These are phyloP conservation scores for Agrypnia vestita DNA, from an alignment of 1,140 invertebrate species.

Conservation along the genomic window DNA sequence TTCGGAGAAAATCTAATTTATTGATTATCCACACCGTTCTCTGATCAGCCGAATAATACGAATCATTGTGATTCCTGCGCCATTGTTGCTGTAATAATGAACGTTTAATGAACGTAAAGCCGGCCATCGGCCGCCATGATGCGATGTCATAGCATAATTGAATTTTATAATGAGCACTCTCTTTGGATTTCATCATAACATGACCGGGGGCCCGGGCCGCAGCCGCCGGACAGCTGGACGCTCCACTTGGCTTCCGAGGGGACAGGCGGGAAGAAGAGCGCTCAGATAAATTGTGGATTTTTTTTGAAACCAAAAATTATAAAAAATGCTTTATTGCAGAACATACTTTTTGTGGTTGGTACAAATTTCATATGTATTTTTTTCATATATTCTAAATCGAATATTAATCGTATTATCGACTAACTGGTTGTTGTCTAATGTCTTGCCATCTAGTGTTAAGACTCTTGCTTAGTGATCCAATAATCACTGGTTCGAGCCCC, in stretches of 20 bases:
- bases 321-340: too few relatives aligned
- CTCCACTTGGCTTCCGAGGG: not conserved
- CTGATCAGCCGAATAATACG: constrained; percentile 6
- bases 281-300: too few relatives aligned
- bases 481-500: too few relatives aligned
- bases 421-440: too few relatives aligned
- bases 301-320: too few relatives aligned
- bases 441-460: too few relatives aligned
- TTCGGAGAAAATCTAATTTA: not conserved
- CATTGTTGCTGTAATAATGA: constrained; percentile 22
- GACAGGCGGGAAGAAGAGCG: not conserved
- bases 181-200: constrained; percentile 7
- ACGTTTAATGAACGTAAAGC: constrained; percentile 31
- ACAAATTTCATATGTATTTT: too few relatives aligned
- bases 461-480: too few relatives aligned
- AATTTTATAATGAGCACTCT: constrained; percentile 26
- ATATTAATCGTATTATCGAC: too few relatives aligned
- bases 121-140: not conserved
- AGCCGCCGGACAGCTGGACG: too few relatives aligned
- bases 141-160: constrained; percentile 33
- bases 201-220: not conserved
- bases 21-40: not conserved
- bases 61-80: constrained; percentile 4
- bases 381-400: too few relatives aligned
- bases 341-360: too few relatives aligned